Evolutionary conservation across 92 coral and sea anemone species (phyloP), one percentile per base, ranked within the genome.

Genomic region (Umimayanthus kanabou): DNA sequence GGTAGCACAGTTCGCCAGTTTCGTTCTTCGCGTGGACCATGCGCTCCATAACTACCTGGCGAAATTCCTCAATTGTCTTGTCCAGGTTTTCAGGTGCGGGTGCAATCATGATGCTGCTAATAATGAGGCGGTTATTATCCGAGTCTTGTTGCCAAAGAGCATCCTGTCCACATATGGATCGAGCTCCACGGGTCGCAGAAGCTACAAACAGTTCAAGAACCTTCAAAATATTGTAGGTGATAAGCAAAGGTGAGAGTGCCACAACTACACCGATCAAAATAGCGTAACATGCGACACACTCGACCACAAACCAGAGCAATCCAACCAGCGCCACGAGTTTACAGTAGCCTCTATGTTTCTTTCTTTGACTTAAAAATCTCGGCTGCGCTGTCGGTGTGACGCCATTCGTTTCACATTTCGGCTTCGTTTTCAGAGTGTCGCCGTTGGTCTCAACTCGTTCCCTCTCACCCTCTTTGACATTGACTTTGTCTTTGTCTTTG

Each of bases 81-180:
- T 89, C 90, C 26, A 79, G 45, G 80, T 88, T 86, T 55, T 42
- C 66, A 10, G 39, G 29, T 25, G 82, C 73, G 37, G 94, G 92
- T 3, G 74, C 79, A n/a, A 66, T 53, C 49, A 95, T 39, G 5
- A 95, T 78, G 39, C 91, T 79, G 45, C 91, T 92, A 26, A 96
- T 95, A 15, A 87, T 89, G 39, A 93, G 83, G 0, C 93, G 90
- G 85, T 96, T 95, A 57, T 80, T 92, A 2, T 95, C 93, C 3
- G 85, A 80, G 37, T 81, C 91, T 84, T 93, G 98, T 78, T 84
- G 93, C 98, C 96, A 95, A 11, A 93, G 69, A 11, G 98, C 94
- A 85, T 96, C 98, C n/a, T 89, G 93, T 8, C 98, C 98, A 39
- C 87, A 88, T 87, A 96, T 58, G 58, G 95, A 84, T 13, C 66